A percentile compares a stretch with the other conserved stretches of the same genome.
Evolutionary conservation across 2,113 vertebrate species (phyloP).

Genomic region (Hipposideros armiger): DNA sequence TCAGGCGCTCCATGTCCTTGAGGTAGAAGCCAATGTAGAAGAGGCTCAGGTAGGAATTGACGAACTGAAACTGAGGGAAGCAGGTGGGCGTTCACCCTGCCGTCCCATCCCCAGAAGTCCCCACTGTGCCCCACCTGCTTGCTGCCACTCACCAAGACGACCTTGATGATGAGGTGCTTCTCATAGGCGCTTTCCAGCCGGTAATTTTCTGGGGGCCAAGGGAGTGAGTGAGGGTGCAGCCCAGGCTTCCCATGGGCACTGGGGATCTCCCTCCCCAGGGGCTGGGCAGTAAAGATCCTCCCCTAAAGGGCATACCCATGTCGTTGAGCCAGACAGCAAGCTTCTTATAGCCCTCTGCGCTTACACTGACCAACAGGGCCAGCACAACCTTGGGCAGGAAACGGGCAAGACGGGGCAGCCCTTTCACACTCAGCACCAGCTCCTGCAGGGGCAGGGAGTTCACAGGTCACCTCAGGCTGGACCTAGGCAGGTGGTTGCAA

Average conservation of each 20-base stretch:
- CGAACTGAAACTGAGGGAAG: constrained; percentile 95
- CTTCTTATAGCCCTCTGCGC: constrained; percentile 97
- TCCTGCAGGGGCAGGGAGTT: constrained; percentile 85
- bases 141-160: constrained; percentile 95
- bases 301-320: constrained; percentile 90
- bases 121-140: not conserved
- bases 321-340: constrained; percentile 98
- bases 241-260: not conserved
- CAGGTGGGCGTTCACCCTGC: not conserved
- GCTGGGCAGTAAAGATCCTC: not conserved
- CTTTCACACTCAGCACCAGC: constrained; percentile 95
- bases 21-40: constrained; percentile 99
- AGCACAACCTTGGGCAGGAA: constrained; percentile 97
- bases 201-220: constrained; percentile 93
- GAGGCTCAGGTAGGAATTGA: constrained; percentile 99
- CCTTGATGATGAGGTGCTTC: constrained; percentile 99
- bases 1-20: constrained; percentile 99
- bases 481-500: not conserved
- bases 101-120: not conserved
- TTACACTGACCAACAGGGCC: constrained; percentile 95
- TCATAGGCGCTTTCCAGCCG: constrained; percentile 99
- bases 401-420: constrained; percentile 93
- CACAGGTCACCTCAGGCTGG: not conserved
- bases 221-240: not conserved
- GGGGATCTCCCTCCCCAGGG: not conserved